Base-by-base conservation (phyloP, 2,113 vertebrate genomes). In the Gasterosteus aculeatus region DNA sequence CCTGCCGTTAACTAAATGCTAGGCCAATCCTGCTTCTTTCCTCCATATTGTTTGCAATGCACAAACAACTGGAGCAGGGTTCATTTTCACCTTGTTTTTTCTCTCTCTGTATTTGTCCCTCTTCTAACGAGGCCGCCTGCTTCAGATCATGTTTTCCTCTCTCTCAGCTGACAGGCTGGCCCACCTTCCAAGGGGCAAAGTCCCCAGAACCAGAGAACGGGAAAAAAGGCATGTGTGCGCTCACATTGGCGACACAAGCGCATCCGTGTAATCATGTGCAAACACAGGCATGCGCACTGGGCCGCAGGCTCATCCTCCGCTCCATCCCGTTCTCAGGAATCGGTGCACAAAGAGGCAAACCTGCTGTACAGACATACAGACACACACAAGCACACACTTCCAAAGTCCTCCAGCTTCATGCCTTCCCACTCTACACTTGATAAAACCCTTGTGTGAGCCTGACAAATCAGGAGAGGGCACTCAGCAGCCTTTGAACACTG, bases 121-220 rank as follows among this genome's bases (percentile, higher is more conserved):
- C 54, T 80, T 85, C 68, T 78, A 69, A 85, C 75, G 41, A 64
- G 49, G 19, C n/a, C 15, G 75, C 64, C 64, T 35, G 74, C 80
- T 74, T 88, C 61, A 75, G 75, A 78, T 82, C 79, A 82, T 83
- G 68, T 85, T 90, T 87, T 81, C 78, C 75, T 66, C 42, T 56
- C 76, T 67, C 91, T 90, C 92, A 91, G 90, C 91, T 93, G 92
- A 93, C 87, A 80, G 85, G 84, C 76, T 87, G 89, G 88, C 87
- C 89, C 87, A 85, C 88, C 86, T 91, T 84, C 67, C 75, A 80
- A 33, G 80, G 93, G 89, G 82, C 92, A 92, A 93, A 91, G 92
- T 91, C 83, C 84, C 10, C 78, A 0, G 41, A 70, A 72, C 63
- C 76, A 54, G 73, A 26, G 66, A 79, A 75, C 31, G 69, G 72